Evolutionary conservation across 2,797 vertebrate species (phyloP).

Genomic region (Diglossa cyanea): DNA sequence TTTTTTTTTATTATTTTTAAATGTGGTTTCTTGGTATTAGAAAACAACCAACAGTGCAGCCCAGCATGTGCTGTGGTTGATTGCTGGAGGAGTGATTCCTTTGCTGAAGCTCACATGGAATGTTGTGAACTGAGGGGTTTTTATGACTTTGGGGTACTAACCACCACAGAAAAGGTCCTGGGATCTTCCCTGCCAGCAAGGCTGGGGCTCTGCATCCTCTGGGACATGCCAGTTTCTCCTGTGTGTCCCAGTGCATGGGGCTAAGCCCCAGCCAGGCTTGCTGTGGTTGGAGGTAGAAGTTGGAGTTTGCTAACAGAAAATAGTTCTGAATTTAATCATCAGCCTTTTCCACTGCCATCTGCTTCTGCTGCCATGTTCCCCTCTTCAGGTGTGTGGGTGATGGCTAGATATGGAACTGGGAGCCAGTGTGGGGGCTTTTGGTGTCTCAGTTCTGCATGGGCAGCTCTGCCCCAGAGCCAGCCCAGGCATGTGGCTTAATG

Average conservation of each 20-base stretch:
- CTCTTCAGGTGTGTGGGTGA: not conserved
- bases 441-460: not conserved
- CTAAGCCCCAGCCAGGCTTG: not conserved
- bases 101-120: not conserved
- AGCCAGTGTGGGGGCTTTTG: accelerated
- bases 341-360: not conserved
- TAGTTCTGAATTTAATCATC: not conserved
- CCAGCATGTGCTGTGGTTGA: no score
- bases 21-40: not conserved
- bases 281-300: accelerated
- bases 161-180: not conserved
- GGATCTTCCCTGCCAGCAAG: accelerated
- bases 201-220: not conserved
- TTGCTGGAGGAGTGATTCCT: not conserved
- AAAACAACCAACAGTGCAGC: accelerated
- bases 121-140: not conserved
- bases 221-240: not conserved
- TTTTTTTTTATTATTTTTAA: not conserved
- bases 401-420: not conserved
- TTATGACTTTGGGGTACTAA: not conserved
- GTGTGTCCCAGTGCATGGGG: accelerated
- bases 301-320: not conserved
- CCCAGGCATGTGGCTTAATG: not conserved
- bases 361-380: not conserved
- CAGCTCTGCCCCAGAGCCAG: not conserved